A percentile compares a stretch with the other conserved stretches of the same genome.
Evolutionary conservation across 1,140 invertebrate genomes (phyloP).

Genomic region (Ostrea denselamellosa): DNA sequence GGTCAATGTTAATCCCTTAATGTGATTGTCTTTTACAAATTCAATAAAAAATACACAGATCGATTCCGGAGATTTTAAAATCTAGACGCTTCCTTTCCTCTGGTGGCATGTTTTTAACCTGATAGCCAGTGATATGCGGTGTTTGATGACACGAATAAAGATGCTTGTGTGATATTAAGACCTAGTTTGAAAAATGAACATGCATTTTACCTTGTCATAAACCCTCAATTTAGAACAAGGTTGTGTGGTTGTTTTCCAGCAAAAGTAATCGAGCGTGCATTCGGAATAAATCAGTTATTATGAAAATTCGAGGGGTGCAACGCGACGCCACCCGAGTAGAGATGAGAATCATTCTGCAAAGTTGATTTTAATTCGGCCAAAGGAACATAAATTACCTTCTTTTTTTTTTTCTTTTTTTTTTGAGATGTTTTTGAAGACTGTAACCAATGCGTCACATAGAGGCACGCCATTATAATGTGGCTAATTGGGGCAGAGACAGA

Average conservation of each 20-base stretch:
- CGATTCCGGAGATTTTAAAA: neutral
- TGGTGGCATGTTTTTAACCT: neutral
- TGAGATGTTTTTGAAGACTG: neutral
- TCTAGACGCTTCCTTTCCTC: neutral
- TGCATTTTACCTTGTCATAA: conserved; percentile 21
- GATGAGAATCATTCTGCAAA: neutral
- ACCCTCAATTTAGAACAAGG: neutral
- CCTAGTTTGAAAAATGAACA: conserved; percentile 3
- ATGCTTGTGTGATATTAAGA: neutral
- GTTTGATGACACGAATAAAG: neutral
- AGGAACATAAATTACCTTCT: neutral
- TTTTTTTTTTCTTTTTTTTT: no score
- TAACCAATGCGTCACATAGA: neutral
- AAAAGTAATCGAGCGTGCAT: conserved; percentile 10
- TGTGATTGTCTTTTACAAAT: conserved; percentile 25
- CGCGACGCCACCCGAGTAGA: neutral
- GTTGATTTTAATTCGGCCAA: neutral
- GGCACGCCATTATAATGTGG: neutral
- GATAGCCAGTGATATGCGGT: neutral
- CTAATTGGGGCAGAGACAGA: neutral
- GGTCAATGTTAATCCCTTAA: conserved; percentile 8
- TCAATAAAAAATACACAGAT: neutral
- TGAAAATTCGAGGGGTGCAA: conserved; percentile 7
- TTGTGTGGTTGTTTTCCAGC: neutral
- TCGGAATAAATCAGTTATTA: conserved; percentile 9